Conservation (phyloP, 2,797 vertebrate genomes). For the Odontamblyopus lacepedii region DNA sequence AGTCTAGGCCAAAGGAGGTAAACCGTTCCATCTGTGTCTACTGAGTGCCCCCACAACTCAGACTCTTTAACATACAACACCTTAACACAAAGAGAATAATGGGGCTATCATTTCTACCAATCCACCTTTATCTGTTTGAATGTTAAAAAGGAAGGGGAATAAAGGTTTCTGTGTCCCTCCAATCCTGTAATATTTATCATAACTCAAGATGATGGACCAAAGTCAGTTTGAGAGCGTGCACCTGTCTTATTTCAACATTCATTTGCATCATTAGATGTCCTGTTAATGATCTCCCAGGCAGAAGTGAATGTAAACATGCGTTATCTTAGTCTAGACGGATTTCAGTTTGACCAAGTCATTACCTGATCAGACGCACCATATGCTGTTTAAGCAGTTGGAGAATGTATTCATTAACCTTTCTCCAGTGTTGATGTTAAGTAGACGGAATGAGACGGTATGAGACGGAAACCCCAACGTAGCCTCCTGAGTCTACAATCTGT, state of each 20-base stretch:
- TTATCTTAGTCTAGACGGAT: slow-evolving; percentile 3
- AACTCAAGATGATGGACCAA: neutral
- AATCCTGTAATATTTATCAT: slow-evolving; percentile 16
- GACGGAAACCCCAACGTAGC: neutral
- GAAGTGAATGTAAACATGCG: slow-evolving; percentile 4
- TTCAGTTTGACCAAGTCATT: slow-evolving; percentile 3
- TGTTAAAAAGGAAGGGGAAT: slow-evolving; percentile 23
- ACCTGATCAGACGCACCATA: slow-evolving; percentile 1
- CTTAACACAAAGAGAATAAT: slow-evolving; percentile 27
- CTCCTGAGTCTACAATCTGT: neutral
- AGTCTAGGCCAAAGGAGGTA: slow-evolving; percentile 85
- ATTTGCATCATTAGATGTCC: slow-evolving; percentile 1
- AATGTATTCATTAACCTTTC: slow-evolving; percentile 1
- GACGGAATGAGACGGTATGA: neutral
- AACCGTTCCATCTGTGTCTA: slow-evolving; percentile 83
- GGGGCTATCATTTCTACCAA: slow-evolving; percentile 14
- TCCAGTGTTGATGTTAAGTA: neutral
- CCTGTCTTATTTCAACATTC: neutral
- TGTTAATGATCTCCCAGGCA: slow-evolving; percentile 3
- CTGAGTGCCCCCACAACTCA: slow-evolving; percentile 22
- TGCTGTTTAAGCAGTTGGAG: neutral
- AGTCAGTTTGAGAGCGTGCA: neutral
- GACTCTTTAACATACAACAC: slow-evolving; percentile 35
- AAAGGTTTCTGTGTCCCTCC: slow-evolving; percentile 48
- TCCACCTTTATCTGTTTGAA: slow-evolving; percentile 1